Base-by-base conservation (phyloP, 2,888 invertebrate genomes). In the Eristalis intricaria region DNA sequence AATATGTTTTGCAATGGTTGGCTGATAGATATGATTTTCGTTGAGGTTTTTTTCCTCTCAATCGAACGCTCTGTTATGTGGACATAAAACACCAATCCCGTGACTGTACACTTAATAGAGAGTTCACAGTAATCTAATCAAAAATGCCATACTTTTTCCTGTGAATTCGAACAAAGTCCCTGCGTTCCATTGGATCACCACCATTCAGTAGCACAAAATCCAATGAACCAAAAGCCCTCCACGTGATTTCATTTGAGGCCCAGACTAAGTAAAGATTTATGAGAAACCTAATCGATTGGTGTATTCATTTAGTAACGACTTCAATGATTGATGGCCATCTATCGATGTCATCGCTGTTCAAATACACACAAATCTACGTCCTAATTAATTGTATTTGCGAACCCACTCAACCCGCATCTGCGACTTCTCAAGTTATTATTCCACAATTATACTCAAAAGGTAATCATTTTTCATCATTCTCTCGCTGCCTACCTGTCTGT, bases 391-490 rank as follows among this genome's bases (percentile, higher is more conserved):
- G 26, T 26, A 60, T 60, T 60, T 60, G 26, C 50, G 50, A 19
- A 50, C 50, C 50, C n/a, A 50, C 19, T 50, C n/a, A n/a, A 7
- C 43, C 43, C 43, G 43, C 43, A 50, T 50, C 50, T 50, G 50
- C n/a, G 50, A 19, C n/a, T 50, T 19, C 50, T 50, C 19, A 0
- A 50, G 19, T 8, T 15, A 65, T 58, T 56, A 65, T 65, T 32
- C 10, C 13, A 4, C 38, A 75, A 75, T 76, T 75, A 75, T 19
- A 26, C 26, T 26, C 13, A 13, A 75, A 64, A 73, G 56, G n/a
- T 38, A 63, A 7, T 69, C 68, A 68, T 80, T 43, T 38, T 26
- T 63, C 32, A n/a, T 32, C n/a, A 19, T 22, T 50, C 38, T 32
- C 66, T 23, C 43, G 60, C 4, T 22, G 13, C 26, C 23, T 23